phyloP scores from a whole-genome alignment of 2,113 vertebrate genomes.

The Salvelinus sp. region DNA sequence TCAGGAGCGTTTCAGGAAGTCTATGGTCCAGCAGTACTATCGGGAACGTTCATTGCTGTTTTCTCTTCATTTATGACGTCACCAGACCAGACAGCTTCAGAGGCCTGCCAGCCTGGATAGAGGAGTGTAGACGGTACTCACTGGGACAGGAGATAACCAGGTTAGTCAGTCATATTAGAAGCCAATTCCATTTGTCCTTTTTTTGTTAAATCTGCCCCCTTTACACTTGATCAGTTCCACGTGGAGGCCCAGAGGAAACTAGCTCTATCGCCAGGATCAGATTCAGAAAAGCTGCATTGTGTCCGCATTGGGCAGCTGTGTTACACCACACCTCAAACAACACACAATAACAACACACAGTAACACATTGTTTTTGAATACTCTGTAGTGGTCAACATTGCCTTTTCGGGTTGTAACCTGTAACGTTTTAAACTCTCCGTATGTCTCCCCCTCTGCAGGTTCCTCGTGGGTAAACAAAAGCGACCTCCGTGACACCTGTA shows the following conservation, averaged over 20 bases:
- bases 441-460: slow-evolving; percentile 63
- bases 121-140: too few relatives aligned
- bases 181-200: too few relatives aligned
- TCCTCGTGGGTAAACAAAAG: slow-evolving; percentile 95
- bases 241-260: too few relatives aligned
- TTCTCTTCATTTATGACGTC: slow-evolving; percentile 93
- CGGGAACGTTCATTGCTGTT: slow-evolving; percentile 86
- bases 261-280: too few relatives aligned
- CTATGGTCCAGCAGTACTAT: slow-evolving; percentile 97
- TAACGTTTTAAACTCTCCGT: not conserved
- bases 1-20: slow-evolving; percentile 94
- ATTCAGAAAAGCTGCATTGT: too few relatives aligned
- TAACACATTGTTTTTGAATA: too few relatives aligned
- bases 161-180: slow-evolving; percentile 33
- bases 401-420: not conserved
- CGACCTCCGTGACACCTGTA: slow-evolving; percentile 70
- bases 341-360: too few relatives aligned
- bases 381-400: not conserved
- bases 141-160: too few relatives aligned
- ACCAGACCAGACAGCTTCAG: slow-evolving; percentile 84
- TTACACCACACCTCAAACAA: too few relatives aligned
- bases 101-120: slow-evolving; percentile 79
- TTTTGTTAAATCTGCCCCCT: too few relatives aligned
- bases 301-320: too few relatives aligned
- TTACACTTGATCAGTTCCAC: too few relatives aligned